A percentile compares a stretch with the other conserved stretches of the same genome.
Evolutionary conservation across 2,113 vertebrate genomes (phyloP).

Genomic region (Megatriorchis doriae): DNA sequence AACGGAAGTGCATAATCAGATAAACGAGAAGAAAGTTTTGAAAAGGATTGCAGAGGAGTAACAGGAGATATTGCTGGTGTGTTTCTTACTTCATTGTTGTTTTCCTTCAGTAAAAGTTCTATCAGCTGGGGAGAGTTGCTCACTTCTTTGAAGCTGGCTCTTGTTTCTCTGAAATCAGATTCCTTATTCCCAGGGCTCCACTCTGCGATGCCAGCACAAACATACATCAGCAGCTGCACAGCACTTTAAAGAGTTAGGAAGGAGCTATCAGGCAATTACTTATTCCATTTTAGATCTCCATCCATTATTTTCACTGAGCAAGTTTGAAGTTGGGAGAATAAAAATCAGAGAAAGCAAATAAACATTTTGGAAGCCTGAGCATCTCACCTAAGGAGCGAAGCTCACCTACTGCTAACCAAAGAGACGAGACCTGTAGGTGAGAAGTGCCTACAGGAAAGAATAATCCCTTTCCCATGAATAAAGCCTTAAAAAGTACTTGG

Average conservation of each 20-base stretch:
- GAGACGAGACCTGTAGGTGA: neutral
- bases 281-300: conserved; percentile 52
- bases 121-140: conserved; percentile 75
- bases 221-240: conserved; percentile 75
- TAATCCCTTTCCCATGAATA: neutral
- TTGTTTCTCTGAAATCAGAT: conserved; percentile 81
- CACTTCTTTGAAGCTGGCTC: conserved; percentile 80
- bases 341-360: conserved; percentile 34
- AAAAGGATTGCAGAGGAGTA: conserved; percentile 59
- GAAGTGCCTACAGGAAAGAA: neutral
- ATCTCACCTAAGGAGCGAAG: neutral
- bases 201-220: conserved; percentile 78
- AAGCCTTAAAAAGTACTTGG: neutral
- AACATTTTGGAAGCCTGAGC: neutral
- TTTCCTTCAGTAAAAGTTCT: conserved; percentile 78
- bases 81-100: conserved; percentile 75
- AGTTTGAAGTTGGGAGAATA: conserved; percentile 1
- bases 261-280: conserved; percentile 60
- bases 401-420: neutral
- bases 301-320: conserved; percentile 28
- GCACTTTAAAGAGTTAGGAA: conserved; percentile 66
- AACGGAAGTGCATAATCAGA: conserved; percentile 54
- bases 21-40: conserved; percentile 57
- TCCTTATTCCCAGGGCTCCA: conserved; percentile 74
- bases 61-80: conserved; percentile 60